Evolutionary conservation across 1,140 invertebrate genomes (phyloP).

Genomic region (Bacillus rossius): DNA sequence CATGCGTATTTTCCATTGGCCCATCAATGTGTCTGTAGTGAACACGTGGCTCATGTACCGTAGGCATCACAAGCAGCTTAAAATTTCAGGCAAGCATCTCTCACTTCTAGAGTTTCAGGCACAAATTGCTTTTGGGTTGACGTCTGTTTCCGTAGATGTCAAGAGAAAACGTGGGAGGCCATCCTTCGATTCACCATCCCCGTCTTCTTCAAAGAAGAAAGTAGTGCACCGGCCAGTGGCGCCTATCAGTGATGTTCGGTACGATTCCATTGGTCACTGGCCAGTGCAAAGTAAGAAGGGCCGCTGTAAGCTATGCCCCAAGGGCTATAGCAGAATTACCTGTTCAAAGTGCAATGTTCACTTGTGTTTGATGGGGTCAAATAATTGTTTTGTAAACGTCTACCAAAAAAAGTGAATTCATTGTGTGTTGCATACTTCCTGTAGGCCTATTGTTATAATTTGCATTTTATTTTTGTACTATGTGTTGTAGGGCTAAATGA

Average conservation of each 20-base stretch:
- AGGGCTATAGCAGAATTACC: neutral
- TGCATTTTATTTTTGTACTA: too few species aligned
- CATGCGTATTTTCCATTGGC: slow-evolving; percentile 40
- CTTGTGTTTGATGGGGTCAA: neutral
- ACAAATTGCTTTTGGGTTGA: neutral
- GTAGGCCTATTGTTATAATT: too few species aligned
- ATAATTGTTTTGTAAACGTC: neutral
- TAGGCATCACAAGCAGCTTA: slow-evolving; percentile 2
- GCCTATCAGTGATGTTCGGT: neutral
- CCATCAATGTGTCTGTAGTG: slow-evolving; percentile 37
- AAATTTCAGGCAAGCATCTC: slow-evolving; percentile 9
- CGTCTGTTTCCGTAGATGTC: neutral
- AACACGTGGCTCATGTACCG: slow-evolving; percentile 29
- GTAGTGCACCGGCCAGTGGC: neutral
- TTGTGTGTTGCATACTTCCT: too few species aligned
- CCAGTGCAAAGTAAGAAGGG: slow-evolving; percentile 22
- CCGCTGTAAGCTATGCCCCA: slow-evolving; percentile 23
- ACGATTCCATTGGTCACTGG: slow-evolving; percentile 1
- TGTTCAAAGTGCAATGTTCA: neutral
- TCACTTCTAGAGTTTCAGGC: slow-evolving; percentile 34
- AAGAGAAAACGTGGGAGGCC: neutral
- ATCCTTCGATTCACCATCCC: neutral
- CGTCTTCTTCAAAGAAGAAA: neutral
- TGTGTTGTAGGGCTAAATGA: too few species aligned
- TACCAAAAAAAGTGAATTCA: neutral